Percentiles rank a stretch among this genome's conserved stretches.
Evolutionary conservation across 2,888 invertebrate genomes (phyloP).

Genomic region (Eristalis tenax): DNA sequence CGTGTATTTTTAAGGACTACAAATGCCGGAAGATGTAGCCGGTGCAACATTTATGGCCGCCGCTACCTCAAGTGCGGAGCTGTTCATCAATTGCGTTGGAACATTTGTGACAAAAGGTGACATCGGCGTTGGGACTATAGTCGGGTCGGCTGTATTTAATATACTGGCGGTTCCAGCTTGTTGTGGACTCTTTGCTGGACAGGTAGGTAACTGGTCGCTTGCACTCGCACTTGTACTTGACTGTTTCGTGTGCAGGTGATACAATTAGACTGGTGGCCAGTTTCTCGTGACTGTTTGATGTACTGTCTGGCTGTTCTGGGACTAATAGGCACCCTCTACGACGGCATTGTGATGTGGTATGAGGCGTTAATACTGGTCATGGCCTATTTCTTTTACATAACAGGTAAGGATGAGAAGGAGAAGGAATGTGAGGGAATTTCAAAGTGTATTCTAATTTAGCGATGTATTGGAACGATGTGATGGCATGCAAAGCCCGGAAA

Average conservation of each 20-base stretch:
- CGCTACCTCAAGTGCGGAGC: conserved; percentile 94
- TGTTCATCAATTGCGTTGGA: conserved; percentile 94
- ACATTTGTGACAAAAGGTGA: conserved; percentile 92
- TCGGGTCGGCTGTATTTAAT: conserved; percentile 92
- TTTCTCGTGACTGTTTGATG: conserved; percentile 90
- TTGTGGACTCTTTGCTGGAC: conserved; percentile 89
- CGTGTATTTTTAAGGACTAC: conserved; percentile 84
- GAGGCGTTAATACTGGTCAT: conserved; percentile 89
- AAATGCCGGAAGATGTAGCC: conserved; percentile 93
- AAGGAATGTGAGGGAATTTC: conserved; percentile 74
- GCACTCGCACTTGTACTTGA: not conserved
- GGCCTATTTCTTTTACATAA: conserved; percentile 83
- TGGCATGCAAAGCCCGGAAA: conserved; percentile 82
- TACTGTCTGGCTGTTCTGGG: conserved; percentile 91
- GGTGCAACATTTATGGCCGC: conserved; percentile 97
- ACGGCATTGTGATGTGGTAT: conserved; percentile 92
- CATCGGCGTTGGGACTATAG: conserved; percentile 91
- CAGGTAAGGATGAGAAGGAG: conserved; percentile 89
- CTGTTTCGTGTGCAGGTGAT: conserved; percentile 84
- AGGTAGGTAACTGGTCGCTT: conserved; percentile 81
- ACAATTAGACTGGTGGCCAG: conserved; percentile 92
- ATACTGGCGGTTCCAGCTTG: conserved; percentile 92
- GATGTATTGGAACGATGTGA: conserved; percentile 86
- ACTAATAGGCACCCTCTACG: conserved; percentile 90
- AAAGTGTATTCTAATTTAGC: conserved; percentile 82